Conservation (phyloP, 2,113 vertebrate species). For the Suncus etruscus region DNA sequence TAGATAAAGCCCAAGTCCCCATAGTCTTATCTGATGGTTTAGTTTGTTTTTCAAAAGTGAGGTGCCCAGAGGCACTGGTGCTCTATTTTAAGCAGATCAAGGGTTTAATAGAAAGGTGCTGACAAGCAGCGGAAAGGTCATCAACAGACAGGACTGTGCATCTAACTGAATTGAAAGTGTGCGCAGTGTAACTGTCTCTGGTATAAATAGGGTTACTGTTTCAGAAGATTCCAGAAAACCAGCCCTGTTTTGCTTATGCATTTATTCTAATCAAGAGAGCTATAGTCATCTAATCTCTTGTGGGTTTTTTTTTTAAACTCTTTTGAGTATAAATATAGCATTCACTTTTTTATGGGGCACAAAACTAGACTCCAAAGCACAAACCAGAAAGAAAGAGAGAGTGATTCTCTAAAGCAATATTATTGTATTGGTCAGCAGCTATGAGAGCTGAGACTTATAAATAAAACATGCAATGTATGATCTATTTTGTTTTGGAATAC, state of each 20-base stretch:
- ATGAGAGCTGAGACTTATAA: slow-evolving; percentile 24
- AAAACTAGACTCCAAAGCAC: not conserved
- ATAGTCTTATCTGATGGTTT: slow-evolving; percentile 85
- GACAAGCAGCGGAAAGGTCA: slow-evolving; percentile 77
- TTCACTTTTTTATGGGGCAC: not conserved
- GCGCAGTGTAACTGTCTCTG: not conserved
- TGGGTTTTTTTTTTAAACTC: not conserved
- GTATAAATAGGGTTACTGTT: slow-evolving; percentile 10
- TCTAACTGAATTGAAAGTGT: slow-evolving; percentile 65
- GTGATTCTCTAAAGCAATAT: not conserved
- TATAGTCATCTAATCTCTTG: slow-evolving; percentile 14
- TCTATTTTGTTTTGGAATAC: slow-evolving; percentile 61
- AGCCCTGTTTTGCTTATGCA: not conserved
- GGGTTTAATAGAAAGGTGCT: slow-evolving; percentile 76
- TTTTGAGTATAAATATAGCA: slow-evolving; percentile 31
- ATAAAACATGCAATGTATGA: slow-evolving; percentile 66
- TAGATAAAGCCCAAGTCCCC: slow-evolving; percentile 84
- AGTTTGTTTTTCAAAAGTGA: slow-evolving; percentile 82
- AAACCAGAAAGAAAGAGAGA: not conserved
- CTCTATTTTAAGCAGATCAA: slow-evolving; percentile 83
- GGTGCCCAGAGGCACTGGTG: slow-evolving; percentile 73
- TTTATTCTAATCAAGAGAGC: slow-evolving; percentile 13
- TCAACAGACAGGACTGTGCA: slow-evolving; percentile 63
- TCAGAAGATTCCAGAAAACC: not conserved
- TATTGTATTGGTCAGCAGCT: not conserved